Evolutionary conservation across 2,797 vertebrate species (phyloP).

Genomic region (Platalea minor): DNA sequence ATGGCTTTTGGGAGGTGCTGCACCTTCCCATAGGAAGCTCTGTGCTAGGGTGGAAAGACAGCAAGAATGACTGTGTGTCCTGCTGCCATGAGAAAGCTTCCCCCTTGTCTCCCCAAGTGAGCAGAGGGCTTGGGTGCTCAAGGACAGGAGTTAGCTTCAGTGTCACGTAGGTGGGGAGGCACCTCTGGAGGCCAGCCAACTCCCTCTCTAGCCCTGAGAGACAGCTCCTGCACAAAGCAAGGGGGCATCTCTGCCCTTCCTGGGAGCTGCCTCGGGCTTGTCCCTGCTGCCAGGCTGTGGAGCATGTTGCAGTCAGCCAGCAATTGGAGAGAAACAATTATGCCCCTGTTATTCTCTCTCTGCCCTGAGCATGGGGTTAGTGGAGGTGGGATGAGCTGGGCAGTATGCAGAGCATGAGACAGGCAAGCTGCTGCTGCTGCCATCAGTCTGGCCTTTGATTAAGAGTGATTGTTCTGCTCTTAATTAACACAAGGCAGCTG

Average conservation of each 20-base stretch:
- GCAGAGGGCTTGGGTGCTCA: accelerated
- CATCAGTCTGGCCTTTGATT: constrained; percentile 5
- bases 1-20: not conserved
- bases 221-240: not conserved
- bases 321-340: accelerated
- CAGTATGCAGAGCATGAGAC: not conserved
- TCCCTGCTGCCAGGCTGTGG: not conserved
- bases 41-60: not conserved
- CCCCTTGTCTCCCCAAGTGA: accelerated
- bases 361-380: not conserved
- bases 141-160: not conserved
- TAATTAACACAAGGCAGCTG: constrained; percentile 33
- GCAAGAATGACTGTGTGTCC: not conserved
- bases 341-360: not conserved
- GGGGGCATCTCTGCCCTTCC: not conserved
- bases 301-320: not conserved
- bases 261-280: not conserved
- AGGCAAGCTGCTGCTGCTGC: not conserved
- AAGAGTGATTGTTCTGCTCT: not conserved
- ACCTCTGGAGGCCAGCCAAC: not conserved
- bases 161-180: not conserved
- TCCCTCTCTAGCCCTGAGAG: accelerated
- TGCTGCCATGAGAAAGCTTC: not conserved
- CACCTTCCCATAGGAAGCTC: not conserved
- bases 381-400: not conserved